phyloP scores from a whole-genome alignment of 2,113 vertebrate genomes.

The Rhynchopsitta pachyrhyncha region DNA sequence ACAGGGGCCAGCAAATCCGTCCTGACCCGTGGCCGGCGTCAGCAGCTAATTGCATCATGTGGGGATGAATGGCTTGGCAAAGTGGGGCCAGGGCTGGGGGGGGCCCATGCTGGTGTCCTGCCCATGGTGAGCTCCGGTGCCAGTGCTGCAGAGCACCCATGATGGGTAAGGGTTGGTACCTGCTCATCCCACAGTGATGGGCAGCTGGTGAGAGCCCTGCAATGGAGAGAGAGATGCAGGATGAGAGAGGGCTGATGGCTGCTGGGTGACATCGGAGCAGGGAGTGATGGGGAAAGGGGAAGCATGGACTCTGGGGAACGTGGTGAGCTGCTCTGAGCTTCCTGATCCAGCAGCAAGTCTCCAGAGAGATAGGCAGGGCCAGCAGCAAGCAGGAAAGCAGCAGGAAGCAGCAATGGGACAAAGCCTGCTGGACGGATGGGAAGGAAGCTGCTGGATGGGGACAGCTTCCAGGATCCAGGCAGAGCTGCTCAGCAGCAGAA shows the following conservation, averaged over 20 bases:
- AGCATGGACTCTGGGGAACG: background rate
- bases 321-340: rapidly evolving
- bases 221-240: rapidly evolving
- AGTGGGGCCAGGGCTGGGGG: rapidly evolving
- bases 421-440: rapidly evolving
- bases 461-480: background rate
- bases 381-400: rapidly evolving
- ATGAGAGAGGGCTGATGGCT: background rate
- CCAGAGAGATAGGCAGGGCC: background rate
- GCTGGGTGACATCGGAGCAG: background rate
- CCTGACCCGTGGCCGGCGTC: background rate
- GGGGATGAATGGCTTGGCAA: background rate
- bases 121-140: rapidly evolving
- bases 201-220: background rate
- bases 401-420: background rate
- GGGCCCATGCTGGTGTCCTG: rapidly evolving
- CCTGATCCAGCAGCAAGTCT: rapidly evolving
- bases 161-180: rapidly evolving
- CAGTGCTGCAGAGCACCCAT: rapidly evolving
- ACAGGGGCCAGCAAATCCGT: rapidly evolving
- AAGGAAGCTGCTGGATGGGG: background rate
- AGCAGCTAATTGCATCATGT: background rate
- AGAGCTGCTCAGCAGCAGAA: background rate
- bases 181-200: background rate
- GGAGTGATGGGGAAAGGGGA: rapidly evolving